These are phyloP conservation scores for Dendrolimus punctatus DNA, from an alignment of 1,140 invertebrate genomes.

Conservation along the genomic window DNA sequence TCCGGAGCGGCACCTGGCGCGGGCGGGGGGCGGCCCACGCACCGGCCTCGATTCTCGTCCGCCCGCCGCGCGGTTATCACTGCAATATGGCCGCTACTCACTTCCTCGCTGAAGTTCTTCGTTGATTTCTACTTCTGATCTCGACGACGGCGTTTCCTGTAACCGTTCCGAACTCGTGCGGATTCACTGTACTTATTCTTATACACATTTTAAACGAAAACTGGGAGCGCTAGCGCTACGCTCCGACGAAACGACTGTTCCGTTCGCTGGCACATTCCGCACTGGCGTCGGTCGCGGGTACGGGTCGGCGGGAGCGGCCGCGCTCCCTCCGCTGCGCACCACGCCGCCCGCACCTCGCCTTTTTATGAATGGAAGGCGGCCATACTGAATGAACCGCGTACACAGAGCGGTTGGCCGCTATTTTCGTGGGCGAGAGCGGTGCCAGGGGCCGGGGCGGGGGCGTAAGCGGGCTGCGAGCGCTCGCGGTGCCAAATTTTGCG, in stretches of 20 bases:
- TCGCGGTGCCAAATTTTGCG: constrained; percentile 69
- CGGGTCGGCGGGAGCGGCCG: constrained; percentile 69
- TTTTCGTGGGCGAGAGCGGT: constrained; percentile 62
- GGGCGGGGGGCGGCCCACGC: constrained; percentile 69
- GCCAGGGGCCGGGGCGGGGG: constrained; percentile 49
- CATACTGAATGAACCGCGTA: constrained; percentile 80
- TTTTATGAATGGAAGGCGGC: constrained; percentile 86
- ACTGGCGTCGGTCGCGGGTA: constrained; percentile 64
- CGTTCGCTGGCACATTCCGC: constrained; percentile 75
- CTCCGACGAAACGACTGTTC: constrained; percentile 75
- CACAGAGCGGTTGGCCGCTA: constrained; percentile 67
- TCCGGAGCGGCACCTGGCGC: constrained; percentile 67
- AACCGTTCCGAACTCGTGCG: constrained; percentile 69
- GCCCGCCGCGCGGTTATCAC: constrained; percentile 70
- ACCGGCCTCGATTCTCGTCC: constrained; percentile 71
- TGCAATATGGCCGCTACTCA: constrained; percentile 72
- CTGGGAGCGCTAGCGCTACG: constrained; percentile 68
- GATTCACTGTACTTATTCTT: constrained; percentile 73
- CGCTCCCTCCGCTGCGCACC: constrained; percentile 46
- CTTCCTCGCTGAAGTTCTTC: constrained; percentile 70
- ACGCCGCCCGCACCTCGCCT: constrained; percentile 69
- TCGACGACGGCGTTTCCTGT: constrained; percentile 66
- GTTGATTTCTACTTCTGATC: constrained; percentile 70
- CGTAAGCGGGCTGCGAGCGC: constrained; percentile 64
- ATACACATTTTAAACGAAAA: constrained; percentile 72